Conservation (phyloP, 2,113 vertebrate species). For the Ornithorhynchus anatinus region DNA sequence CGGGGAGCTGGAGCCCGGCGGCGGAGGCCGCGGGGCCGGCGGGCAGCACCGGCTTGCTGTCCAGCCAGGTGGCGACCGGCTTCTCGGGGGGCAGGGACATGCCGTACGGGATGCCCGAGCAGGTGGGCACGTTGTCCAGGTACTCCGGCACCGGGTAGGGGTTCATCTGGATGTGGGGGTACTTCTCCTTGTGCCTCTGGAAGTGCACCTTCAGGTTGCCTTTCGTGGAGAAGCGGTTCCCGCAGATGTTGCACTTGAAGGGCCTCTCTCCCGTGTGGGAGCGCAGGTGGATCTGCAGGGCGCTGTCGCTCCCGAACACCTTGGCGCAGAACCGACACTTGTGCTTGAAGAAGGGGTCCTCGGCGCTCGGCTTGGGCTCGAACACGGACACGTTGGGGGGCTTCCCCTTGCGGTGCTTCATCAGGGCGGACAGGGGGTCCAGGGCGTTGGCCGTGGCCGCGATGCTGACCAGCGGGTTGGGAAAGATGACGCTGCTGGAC, state of each 20-base stretch:
- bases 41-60: constrained; percentile 93
- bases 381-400: constrained; percentile 97
- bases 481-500: constrained; percentile 95
- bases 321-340: constrained; percentile 99
- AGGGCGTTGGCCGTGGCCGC: constrained; percentile 95
- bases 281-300: constrained; percentile 97
- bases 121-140: constrained; percentile 98
- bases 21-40: constrained; percentile 82
- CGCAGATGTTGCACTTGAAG: constrained; percentile 98
- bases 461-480: constrained; percentile 96
- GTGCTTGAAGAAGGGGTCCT: constrained; percentile 99
- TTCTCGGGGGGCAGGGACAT: constrained; percentile 98
- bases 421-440: constrained; percentile 94
- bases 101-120: constrained; percentile 96
- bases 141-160: constrained; percentile 98
- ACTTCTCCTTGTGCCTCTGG: constrained; percentile 99
- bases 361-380: constrained; percentile 92
- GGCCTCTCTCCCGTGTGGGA: constrained; percentile 97
- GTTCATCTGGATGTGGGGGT: constrained; percentile 99
- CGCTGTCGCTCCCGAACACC: constrained; percentile 98
- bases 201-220: constrained; percentile 99
- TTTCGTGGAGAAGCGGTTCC: constrained; percentile 98
- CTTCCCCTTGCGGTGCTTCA: constrained; percentile 98
- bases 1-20: constrained; percentile 90
- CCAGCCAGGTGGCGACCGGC: constrained; percentile 96